phyloP scores from a whole-genome alignment of 2,888 invertebrate species.

The Thelaira solivaga region DNA sequence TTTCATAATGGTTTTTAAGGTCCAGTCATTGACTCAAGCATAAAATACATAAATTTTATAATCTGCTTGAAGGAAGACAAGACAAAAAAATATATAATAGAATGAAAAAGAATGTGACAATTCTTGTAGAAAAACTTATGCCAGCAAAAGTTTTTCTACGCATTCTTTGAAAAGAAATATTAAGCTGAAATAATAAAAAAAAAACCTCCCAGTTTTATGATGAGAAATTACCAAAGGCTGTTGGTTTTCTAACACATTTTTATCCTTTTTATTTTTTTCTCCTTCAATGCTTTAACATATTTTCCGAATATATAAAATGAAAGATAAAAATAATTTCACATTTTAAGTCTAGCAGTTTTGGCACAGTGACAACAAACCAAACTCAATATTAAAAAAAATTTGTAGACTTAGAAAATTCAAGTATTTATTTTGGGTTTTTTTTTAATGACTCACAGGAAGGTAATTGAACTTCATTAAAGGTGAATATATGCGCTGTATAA shows the following conservation, averaged over 20 bases:
- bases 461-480: too few species aligned
- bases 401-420: neutral
- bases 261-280: slow-evolving; percentile 1
- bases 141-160: slow-evolving; percentile 62
- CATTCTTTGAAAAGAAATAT: slow-evolving; percentile 62
- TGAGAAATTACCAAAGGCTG: slow-evolving; percentile 47
- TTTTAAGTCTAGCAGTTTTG: slow-evolving; percentile 4
- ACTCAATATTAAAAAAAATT: neutral
- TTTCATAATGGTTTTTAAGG: slow-evolving; percentile 39
- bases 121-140: slow-evolving; percentile 45
- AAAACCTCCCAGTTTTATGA: neutral
- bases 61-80: slow-evolving; percentile 43
- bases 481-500: too few species aligned
- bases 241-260: slow-evolving; percentile 43
- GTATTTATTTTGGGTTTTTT: too few species aligned
- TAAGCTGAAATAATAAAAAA: slow-evolving; percentile 28
- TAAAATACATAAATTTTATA: slow-evolving; percentile 60
- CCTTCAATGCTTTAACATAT: slow-evolving; percentile 31
- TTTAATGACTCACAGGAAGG: too few species aligned
- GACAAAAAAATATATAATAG: too few species aligned
- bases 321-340: slow-evolving; percentile 8
- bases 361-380: neutral
- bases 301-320: slow-evolving; percentile 35
- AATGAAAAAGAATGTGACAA: too few species aligned
- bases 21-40: slow-evolving; percentile 58